Conservation (phyloP, 2,888 invertebrate species). For the Apocheima hispidaria region DNA sequence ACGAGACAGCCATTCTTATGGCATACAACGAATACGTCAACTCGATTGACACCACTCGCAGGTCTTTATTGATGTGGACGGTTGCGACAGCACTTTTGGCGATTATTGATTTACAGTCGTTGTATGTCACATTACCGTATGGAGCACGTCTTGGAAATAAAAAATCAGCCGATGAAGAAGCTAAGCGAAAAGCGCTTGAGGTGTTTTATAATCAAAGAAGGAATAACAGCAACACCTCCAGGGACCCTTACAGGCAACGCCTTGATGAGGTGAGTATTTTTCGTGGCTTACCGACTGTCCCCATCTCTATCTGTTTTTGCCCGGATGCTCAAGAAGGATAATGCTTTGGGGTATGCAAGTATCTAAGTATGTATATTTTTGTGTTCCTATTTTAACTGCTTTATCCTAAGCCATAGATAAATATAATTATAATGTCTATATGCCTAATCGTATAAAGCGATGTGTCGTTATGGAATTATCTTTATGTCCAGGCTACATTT, state of each 20-base stretch:
- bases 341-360: too few relatives aligned
- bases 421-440: too few relatives aligned
- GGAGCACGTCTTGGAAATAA: background rate
- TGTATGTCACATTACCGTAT: background rate
- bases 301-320: too few relatives aligned
- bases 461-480: too few relatives aligned
- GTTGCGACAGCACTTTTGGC: background rate
- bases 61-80: background rate
- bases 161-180: background rate
- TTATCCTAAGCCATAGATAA: too few relatives aligned
- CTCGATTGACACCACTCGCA: background rate
- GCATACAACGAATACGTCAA: background rate
- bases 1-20: background rate
- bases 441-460: too few relatives aligned
- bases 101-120: background rate
- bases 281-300: too few relatives aligned
- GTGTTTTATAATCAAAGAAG: background rate
- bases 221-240: background rate
- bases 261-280: background rate
- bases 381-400: too few relatives aligned
- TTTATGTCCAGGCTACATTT: too few relatives aligned
- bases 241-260: conserved; percentile 1
- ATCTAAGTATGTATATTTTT: too few relatives aligned
- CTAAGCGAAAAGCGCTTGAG: background rate
- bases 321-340: too few relatives aligned